Evolutionary conservation across 1,140 invertebrate genomes (phyloP), one percentile per base, ranked within the genome.

Genomic region (Vollenhovia emeryi): DNA sequence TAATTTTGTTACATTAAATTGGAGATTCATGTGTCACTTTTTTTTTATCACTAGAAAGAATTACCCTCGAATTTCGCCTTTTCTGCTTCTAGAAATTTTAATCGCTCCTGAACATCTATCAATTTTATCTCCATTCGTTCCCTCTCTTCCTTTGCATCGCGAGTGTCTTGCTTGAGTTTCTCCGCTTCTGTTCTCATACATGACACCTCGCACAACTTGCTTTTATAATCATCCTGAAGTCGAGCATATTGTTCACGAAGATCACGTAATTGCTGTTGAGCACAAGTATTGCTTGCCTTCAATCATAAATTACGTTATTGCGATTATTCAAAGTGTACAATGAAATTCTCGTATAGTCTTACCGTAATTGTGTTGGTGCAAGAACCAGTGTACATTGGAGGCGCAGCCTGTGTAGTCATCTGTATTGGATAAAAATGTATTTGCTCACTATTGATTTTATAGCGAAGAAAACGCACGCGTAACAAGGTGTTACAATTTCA

Each of bases 221-320:
- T 94, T 88, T 95, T 96, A 80, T 95, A 96, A 89, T 96, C 96
- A 79, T 96, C 95, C 87, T 96, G 95, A 4, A 96, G 91, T 43
- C 94, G 92, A 13, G 91, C 92, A 64, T 96, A 96, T 91, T 96
- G 94, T 88, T 96, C 95, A 27, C 93, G 91, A 5, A 96, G 86
- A 87, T 96, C 95, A 45, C 94, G 91, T 9, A 96, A 82, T 90
- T 95, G 94, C 84, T 94, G 94, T 86, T 95, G 93, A 40, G 89
- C 69, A 86, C 87, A 90, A 57, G 76, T 86, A 75, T 84, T 92
- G 43, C 50, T 73, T 36, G 87, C 89, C 91, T 92, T 79, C 43
- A 13, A 43, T 85, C 3, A 85, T 74, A 84, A 21, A 36, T 45
- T 64, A 52, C 3, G 6, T 7, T 36, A 50, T 13, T 18, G 27